These are phyloP conservation scores for Amniataba percoides DNA, from an alignment of 2,797 vertebrate species.

Conservation along the genomic window DNA sequence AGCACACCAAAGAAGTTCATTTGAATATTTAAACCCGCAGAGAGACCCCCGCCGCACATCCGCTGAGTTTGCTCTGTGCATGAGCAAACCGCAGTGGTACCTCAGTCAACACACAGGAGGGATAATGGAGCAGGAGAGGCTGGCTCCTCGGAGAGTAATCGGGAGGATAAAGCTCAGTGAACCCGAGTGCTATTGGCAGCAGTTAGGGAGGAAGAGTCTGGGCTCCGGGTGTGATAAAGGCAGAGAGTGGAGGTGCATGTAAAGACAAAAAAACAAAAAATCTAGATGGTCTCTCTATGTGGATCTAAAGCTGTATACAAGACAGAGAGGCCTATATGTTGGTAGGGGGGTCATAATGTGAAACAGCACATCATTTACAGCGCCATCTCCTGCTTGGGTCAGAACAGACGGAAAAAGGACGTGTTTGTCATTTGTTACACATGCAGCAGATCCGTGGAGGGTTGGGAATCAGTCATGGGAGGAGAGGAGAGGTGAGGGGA, in stretches of 20 bases:
- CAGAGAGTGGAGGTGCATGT: constrained; percentile 42
- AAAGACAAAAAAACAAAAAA: constrained; percentile 1
- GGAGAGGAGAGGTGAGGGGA: constrained; percentile 73
- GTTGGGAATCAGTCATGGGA: constrained; percentile 63
- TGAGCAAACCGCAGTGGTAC: constrained; percentile 38
- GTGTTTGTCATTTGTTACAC: constrained; percentile 62
- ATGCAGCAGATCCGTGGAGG: constrained; percentile 47
- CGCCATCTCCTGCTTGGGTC: constrained; percentile 52
- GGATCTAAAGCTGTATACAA: constrained; percentile 47
- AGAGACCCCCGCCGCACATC: constrained; percentile 21
- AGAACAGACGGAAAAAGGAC: constrained; percentile 67
- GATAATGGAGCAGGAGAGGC: constrained; percentile 62
- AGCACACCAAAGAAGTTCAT: constrained; percentile 58
- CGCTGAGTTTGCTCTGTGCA: constrained; percentile 44
- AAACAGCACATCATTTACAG: constrained; percentile 56
- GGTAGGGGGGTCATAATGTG: constrained; percentile 51
- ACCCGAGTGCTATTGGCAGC: constrained; percentile 64
- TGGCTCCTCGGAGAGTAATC: constrained; percentile 59
- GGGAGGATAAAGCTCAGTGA: constrained; percentile 72
- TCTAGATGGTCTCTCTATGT: constrained; percentile 21
- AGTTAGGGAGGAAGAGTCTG: constrained; percentile 54
- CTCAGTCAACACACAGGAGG: constrained; percentile 50
- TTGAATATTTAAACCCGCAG: constrained; percentile 67
- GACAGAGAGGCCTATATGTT: constrained; percentile 32
- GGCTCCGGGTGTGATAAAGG: constrained; percentile 55